phyloP scores from a whole-genome alignment of 2,113 vertebrate species.

The Carassius carassius region DNA sequence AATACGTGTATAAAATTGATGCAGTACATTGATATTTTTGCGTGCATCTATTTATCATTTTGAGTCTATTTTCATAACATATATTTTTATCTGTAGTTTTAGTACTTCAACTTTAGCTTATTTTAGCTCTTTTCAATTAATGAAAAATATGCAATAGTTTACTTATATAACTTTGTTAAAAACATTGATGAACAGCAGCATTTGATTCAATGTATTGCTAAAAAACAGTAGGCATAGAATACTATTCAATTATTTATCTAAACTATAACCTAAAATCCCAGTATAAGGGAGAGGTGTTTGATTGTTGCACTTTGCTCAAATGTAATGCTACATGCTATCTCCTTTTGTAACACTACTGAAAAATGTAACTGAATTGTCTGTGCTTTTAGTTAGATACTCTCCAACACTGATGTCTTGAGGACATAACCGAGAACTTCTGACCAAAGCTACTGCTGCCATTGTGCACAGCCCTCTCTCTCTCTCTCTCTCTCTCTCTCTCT shows the following conservation, averaged over 20 bases:
- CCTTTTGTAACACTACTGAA: background rate
- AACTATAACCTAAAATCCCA: background rate
- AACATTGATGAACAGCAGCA: background rate
- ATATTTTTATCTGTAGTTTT: too few species aligned
- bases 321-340: background rate
- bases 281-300: background rate
- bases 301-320: background rate
- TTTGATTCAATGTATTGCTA: background rate
- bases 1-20: too few species aligned
- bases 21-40: too few species aligned
- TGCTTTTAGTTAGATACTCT: slow-evolving; percentile 7
- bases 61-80: too few species aligned
- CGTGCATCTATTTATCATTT: too few species aligned
- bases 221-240: background rate
- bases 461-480: slow-evolving; percentile 47
- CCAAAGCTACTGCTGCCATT: slow-evolving; percentile 60
- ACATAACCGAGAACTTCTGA: slow-evolving; percentile 47
- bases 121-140: background rate
- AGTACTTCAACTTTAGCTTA: too few species aligned
- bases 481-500: slow-evolving; percentile 29
- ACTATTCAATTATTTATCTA: background rate
- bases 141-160: background rate
- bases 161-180: background rate
- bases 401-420: slow-evolving; percentile 41
- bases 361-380: background rate